Conservation (phyloP, 1,140 invertebrate species). For the Propsilocerus akamusi region DNA sequence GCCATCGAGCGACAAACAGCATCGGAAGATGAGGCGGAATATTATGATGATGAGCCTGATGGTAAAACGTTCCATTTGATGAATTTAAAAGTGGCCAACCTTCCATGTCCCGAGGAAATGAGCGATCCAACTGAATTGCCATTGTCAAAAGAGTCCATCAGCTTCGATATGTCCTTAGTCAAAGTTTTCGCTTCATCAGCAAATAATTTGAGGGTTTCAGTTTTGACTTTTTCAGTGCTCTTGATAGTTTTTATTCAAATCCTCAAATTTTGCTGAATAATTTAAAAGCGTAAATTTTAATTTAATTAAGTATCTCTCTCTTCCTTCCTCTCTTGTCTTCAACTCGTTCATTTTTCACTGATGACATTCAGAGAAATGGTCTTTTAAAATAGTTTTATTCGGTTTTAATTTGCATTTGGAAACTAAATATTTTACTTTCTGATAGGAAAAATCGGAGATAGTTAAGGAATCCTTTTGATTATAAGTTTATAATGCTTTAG, state of each 20-base stretch:
- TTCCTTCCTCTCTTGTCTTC: not conserved
- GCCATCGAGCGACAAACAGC: slow-evolving; percentile 7
- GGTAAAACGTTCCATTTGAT: slow-evolving; percentile 28
- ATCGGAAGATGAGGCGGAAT: slow-evolving; percentile 12
- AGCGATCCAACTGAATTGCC: slow-evolving; percentile 36
- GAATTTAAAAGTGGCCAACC: slow-evolving; percentile 37
- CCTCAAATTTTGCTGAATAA: not conserved
- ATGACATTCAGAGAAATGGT: no score
- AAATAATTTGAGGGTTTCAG: not conserved
- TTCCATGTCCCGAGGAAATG: slow-evolving; percentile 44
- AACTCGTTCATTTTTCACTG: not conserved
- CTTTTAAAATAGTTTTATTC: no score
- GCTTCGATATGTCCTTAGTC: slow-evolving; percentile 21
- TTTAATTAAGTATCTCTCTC: not conserved
- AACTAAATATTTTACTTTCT: not conserved
- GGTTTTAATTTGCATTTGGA: not conserved
- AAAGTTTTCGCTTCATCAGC: not conserved
- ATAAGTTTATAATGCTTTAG: no score
- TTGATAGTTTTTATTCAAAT: not conserved
- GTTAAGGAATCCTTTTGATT: no score
- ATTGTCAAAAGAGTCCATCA: slow-evolving; percentile 24
- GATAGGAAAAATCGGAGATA: no score
- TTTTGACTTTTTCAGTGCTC: not conserved
- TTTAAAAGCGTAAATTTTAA: not conserved
- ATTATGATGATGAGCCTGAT: slow-evolving; percentile 16